Evolutionary conservation across 2,888 invertebrate genomes (phyloP).

Genomic region (Pyrocoelia pectoralis): DNA sequence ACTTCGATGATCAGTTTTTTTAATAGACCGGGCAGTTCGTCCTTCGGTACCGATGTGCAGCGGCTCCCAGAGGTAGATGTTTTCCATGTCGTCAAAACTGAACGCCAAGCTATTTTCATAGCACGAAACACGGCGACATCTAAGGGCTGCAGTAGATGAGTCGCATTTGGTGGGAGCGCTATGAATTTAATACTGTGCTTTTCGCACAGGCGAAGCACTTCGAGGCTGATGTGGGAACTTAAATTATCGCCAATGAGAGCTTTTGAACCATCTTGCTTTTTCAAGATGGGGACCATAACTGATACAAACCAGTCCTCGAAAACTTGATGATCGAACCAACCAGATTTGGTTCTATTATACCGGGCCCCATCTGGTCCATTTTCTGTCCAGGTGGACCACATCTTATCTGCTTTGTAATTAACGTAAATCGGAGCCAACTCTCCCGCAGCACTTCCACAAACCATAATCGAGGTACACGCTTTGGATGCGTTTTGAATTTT

Average conservation of each 20-base stretch:
- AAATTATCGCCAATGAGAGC: slow-evolving; percentile 51
- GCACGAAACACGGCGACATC: too few species aligned
- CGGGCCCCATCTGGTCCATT: slow-evolving; percentile 1
- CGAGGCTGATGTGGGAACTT: slow-evolving; percentile 20
- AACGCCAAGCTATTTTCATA: too few species aligned
- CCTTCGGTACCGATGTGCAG: too few species aligned
- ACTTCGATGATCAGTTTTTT: too few species aligned
- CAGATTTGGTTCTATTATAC: slow-evolving; percentile 7
- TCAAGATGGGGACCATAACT: slow-evolving; percentile 41
- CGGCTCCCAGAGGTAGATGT: too few species aligned
- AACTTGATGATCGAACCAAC: slow-evolving; percentile 11
- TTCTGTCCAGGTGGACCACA: slow-evolving; percentile 19
- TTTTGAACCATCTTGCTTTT: slow-evolving; percentile 41
- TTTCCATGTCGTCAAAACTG: too few species aligned
- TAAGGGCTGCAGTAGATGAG: too few species aligned
- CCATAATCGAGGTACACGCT: neutral
- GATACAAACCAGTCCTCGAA: slow-evolving; percentile 19
- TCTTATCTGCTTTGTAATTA: slow-evolving; percentile 15
- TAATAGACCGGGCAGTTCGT: too few species aligned
- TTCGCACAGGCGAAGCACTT: slow-evolving; percentile 44
- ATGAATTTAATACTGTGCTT: slow-evolving; percentile 51
- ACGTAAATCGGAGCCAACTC: neutral
- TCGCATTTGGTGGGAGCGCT: neutral
- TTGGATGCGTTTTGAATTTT: neutral
- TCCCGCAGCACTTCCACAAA: neutral